These are phyloP conservation scores for Tinea pellionella DNA, from an alignment of 2,888 invertebrate species.

Conservation along the genomic window DNA sequence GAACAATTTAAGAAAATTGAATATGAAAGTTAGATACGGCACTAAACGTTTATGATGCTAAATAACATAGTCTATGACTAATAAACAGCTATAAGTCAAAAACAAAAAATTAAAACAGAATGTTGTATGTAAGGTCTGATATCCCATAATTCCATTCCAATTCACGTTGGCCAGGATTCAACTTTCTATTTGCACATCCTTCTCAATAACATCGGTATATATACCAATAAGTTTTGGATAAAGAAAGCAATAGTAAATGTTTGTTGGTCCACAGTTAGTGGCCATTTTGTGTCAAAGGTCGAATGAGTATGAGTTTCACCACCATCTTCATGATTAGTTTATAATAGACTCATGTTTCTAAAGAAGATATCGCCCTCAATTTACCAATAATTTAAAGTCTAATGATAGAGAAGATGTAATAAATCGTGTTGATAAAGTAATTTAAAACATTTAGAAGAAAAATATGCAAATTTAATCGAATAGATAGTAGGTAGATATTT, in stretches of 20 bases:
- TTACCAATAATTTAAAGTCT: constrained; percentile 32
- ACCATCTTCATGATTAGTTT: constrained; percentile 37
- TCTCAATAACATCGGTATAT: not conserved
- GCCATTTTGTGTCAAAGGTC: constrained; percentile 63
- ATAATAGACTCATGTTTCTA: constrained; percentile 25
- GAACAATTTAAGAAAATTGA: constrained; percentile 5
- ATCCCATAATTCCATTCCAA: no score
- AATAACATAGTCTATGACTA: constrained; percentile 30
- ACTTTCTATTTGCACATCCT: no score
- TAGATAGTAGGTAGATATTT: no score
- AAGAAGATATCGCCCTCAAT: constrained; percentile 24
- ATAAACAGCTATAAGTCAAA: not conserved
- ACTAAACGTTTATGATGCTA: constrained; percentile 35
- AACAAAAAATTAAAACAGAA: not conserved
- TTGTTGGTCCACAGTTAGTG: constrained; percentile 20
- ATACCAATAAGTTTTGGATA: constrained; percentile 26
- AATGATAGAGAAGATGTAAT: constrained; percentile 5
- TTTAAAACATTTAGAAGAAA: no score
- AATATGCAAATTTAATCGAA: no score
- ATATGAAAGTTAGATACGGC: constrained; percentile 20
- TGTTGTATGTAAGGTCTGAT: not conserved
- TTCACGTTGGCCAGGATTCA: not conserved
- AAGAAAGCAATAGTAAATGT: constrained; percentile 52
- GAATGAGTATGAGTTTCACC: constrained; percentile 48
- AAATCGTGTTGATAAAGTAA: constrained; percentile 8